Evolutionary conservation across 2,113 vertebrate species (phyloP).

Genomic region (Tragelaphus buxtoni): DNA sequence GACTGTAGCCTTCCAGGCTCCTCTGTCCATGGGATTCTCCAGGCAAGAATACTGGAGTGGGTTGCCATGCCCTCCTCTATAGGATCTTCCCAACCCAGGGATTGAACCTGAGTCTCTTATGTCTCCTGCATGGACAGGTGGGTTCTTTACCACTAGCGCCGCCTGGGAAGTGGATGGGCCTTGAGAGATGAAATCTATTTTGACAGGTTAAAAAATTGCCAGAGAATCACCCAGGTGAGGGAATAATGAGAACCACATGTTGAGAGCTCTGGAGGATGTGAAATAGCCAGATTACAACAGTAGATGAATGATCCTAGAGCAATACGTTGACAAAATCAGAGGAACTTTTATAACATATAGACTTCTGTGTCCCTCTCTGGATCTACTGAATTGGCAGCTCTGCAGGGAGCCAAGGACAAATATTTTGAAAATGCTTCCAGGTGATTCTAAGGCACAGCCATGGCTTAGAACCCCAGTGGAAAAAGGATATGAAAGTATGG

Average conservation of each 20-base stretch:
- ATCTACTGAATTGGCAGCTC: background rate
- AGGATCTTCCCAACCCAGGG: background rate
- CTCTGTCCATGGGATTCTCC: background rate
- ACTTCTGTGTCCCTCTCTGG: background rate
- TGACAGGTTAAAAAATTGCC: background rate
- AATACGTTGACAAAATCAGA: background rate
- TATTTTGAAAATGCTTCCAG: background rate
- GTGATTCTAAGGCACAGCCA: background rate
- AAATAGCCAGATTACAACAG: background rate
- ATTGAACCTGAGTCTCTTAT: background rate
- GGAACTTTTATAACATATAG: background rate
- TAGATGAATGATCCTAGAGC: background rate
- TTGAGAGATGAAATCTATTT: background rate
- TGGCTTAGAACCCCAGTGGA: background rate
- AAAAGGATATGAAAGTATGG: background rate
- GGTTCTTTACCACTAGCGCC: background rate
- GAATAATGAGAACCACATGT: background rate
- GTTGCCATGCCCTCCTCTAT: background rate
- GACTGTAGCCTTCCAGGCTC: background rate
- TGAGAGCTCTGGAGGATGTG: background rate
- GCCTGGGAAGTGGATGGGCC: background rate
- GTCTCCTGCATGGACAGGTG: background rate
- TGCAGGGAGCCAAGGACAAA: background rate
- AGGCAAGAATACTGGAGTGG: background rate
- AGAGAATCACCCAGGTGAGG: background rate